Evolutionary conservation across 2,797 vertebrate genomes (phyloP).

Genomic region (Dendrocincla fuliginosa): DNA sequence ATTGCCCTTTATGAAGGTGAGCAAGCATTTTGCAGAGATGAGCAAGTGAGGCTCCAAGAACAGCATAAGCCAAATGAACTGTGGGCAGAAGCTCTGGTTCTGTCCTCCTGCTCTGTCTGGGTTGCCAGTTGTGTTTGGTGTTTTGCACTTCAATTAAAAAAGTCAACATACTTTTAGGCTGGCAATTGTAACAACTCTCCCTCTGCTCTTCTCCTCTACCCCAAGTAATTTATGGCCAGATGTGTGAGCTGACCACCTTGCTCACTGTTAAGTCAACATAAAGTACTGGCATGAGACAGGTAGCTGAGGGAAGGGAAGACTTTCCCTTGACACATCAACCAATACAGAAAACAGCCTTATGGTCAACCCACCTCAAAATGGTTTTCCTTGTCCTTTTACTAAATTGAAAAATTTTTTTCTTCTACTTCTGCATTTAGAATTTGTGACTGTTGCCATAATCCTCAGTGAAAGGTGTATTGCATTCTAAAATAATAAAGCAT

Average conservation of each 20-base stretch:
- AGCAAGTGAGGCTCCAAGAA: not conserved
- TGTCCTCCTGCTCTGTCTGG: accelerated
- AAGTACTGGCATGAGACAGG: not conserved
- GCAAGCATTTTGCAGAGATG: not conserved
- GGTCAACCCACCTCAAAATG: not conserved
- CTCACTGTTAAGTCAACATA: not conserved
- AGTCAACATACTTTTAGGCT: not conserved
- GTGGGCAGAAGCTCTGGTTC: not conserved
- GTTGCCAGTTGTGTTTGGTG: not conserved
- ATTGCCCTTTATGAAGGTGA: accelerated
- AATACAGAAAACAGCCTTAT: not conserved
- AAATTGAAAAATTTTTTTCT: not conserved
- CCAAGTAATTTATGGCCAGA: accelerated
- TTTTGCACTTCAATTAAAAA: not conserved
- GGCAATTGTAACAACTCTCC: not conserved
- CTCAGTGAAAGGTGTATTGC: not conserved
- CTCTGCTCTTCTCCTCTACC: not conserved
- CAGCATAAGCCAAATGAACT: not conserved
- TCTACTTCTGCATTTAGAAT: not conserved
- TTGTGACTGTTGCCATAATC: not conserved
- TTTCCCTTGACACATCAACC: not conserved
- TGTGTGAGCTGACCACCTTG: not conserved
- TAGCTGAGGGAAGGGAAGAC: not conserved
- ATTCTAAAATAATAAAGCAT: not conserved
- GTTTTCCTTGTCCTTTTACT: not conserved